Evolutionary conservation across 2,113 vertebrate genomes (phyloP).

Genomic region (Leucosticte australis): DNA sequence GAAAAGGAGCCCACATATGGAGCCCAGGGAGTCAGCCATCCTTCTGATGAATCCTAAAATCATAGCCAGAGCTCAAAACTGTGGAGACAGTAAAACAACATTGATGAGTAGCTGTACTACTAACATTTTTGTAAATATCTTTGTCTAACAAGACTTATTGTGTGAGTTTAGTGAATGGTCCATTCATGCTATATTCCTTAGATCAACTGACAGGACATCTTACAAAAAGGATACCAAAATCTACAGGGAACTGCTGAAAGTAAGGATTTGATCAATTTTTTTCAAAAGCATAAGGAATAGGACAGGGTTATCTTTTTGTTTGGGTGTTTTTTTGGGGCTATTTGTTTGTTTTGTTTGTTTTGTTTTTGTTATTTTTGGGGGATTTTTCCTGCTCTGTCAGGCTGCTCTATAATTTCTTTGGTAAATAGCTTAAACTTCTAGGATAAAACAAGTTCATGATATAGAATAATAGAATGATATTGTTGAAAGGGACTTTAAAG

Average conservation of each 20-base stretch:
- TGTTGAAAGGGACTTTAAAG: background rate
- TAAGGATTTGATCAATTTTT: background rate
- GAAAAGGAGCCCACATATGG: background rate
- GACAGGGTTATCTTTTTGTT: background rate
- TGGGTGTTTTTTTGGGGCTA: background rate
- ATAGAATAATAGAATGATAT: background rate
- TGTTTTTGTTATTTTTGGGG: background rate
- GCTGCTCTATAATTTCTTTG: background rate
- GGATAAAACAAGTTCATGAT: background rate
- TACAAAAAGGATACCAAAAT: background rate
- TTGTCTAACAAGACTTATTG: background rate
- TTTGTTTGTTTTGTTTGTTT: background rate
- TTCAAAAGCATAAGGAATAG: background rate
- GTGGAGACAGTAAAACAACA: background rate
- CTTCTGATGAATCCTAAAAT: background rate
- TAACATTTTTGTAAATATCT: background rate
- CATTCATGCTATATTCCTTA: background rate
- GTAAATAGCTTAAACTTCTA: background rate
- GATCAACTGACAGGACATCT: background rate
- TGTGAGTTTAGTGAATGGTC: background rate
- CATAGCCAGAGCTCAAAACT: background rate
- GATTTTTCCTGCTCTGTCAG: background rate
- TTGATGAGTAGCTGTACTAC: background rate
- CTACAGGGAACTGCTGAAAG: background rate
- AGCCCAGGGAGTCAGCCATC: background rate